Evolutionary conservation across 2,888 invertebrate genomes (phyloP).

Genomic region (Plusia festucae): DNA sequence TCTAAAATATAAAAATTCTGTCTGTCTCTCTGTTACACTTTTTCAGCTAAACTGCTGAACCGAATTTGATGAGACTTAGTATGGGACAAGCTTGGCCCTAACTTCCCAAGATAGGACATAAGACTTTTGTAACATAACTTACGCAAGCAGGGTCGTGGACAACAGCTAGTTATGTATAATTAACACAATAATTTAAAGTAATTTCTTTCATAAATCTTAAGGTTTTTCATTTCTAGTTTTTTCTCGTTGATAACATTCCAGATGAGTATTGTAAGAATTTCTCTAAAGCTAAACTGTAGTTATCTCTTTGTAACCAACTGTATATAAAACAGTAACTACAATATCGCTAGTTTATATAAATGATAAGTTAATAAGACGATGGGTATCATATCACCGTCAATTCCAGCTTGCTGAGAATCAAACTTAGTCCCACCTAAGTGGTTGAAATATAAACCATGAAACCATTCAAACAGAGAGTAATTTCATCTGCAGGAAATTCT

Average conservation of each 20-base stretch:
- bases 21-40: too few relatives aligned
- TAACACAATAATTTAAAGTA: too few relatives aligned
- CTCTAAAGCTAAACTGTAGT: constrained; percentile 16
- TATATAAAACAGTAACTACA: background rate
- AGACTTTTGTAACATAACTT: too few relatives aligned
- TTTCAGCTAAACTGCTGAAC: too few relatives aligned
- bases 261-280: constrained; percentile 20
- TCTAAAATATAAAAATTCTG: too few relatives aligned
- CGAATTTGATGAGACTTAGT: too few relatives aligned
- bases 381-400: constrained; percentile 47
- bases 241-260: too few relatives aligned
- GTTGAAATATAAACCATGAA: constrained; percentile 60
- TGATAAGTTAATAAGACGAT: constrained; percentile 36
- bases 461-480: constrained; percentile 53
- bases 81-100: too few relatives aligned
- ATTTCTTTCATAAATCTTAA: background rate
- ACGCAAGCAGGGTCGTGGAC: too few relatives aligned
- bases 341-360: background rate
- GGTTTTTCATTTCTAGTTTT: too few relatives aligned
- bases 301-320: background rate
- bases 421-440: constrained; percentile 51
- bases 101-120: too few relatives aligned
- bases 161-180: too few relatives aligned
- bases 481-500: constrained; percentile 48
- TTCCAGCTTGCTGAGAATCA: constrained; percentile 32